phyloP scores from a whole-genome alignment of 2,113 vertebrate genomes.

The Hippocampus mohnikei region DNA sequence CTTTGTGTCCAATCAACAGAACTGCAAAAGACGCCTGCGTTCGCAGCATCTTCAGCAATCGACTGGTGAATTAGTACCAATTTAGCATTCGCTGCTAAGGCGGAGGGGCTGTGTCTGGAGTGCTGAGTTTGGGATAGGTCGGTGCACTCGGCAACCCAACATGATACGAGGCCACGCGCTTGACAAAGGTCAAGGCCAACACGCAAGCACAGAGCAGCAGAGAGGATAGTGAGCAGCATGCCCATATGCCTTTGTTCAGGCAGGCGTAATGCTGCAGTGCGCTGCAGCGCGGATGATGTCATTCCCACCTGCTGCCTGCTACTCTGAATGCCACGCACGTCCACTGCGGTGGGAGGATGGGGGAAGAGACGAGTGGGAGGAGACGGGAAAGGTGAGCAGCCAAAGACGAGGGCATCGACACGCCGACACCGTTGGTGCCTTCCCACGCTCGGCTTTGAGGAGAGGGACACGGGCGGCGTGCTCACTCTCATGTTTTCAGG shows the following conservation, averaged over 20 bases:
- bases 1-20: constrained; percentile 17
- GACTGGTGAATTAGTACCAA: constrained; percentile 23
- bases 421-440: constrained; percentile 40
- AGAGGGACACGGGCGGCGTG: neutral
- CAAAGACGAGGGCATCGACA: constrained; percentile 64
- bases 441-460: constrained; percentile 49
- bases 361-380: constrained; percentile 58
- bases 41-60: constrained; percentile 18
- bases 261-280: constrained; percentile 79
- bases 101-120: constrained; percentile 30
- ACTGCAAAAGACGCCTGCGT: constrained; percentile 9
- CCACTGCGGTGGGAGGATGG: constrained; percentile 74
- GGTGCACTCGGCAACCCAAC: constrained; percentile 31
- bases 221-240: constrained; percentile 60
- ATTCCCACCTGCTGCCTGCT: constrained; percentile 78
- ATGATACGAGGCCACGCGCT: constrained; percentile 21
- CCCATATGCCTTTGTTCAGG: constrained; percentile 79
- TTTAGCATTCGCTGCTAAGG: constrained; percentile 12
- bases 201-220: constrained; percentile 22
- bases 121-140: constrained; percentile 36
- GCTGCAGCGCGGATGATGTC: constrained; percentile 84
- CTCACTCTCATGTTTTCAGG: constrained; percentile 39
- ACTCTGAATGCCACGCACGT: constrained; percentile 79
- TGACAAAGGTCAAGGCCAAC: constrained; percentile 23
- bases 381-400: constrained; percentile 56